phyloP scores from a whole-genome alignment of 2,113 vertebrate species.

The Phasianus colchicus region DNA sequence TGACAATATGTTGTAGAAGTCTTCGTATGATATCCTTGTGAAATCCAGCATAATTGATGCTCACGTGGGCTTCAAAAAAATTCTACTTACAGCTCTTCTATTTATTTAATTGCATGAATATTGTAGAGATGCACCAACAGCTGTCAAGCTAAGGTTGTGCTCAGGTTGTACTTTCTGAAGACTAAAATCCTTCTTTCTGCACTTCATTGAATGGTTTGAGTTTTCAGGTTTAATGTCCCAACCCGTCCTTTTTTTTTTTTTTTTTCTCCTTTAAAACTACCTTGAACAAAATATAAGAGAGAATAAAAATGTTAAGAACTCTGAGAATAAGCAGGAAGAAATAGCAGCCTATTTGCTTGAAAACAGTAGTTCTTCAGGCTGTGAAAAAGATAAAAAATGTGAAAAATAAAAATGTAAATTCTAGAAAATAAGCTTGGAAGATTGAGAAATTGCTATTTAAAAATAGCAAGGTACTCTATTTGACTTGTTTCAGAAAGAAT shows the following conservation, averaged over 20 bases:
- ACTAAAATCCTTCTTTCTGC: not conserved
- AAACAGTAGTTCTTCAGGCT: not conserved
- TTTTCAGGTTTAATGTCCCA: not conserved
- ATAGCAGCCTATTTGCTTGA: not conserved
- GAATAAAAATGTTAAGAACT: not conserved
- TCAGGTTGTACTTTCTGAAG: not conserved
- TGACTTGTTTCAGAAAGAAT: constrained; percentile 47
- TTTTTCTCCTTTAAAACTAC: not conserved
- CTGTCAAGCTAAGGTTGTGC: not conserved
- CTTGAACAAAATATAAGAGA: not conserved
- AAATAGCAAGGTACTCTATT: constrained; percentile 59
- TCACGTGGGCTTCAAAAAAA: constrained; percentile 57
- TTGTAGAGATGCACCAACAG: not conserved
- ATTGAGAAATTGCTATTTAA: not conserved
- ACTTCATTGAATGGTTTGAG: not conserved
- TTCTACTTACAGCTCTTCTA: constrained; percentile 51
- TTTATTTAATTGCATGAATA: constrained; percentile 8
- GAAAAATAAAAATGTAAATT: not conserved
- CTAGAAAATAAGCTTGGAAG: constrained; percentile 30
- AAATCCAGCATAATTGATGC: constrained; percentile 34
- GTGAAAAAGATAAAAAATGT: not conserved
- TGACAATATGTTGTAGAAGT: constrained; percentile 50
- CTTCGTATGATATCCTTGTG: constrained; percentile 19
- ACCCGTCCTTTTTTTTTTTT: not conserved
- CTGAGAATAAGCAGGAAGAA: not conserved